These are phyloP conservation scores for Lepidurus packardi DNA, from an alignment of 1,140 invertebrate genomes.

Conservation along the genomic window DNA sequence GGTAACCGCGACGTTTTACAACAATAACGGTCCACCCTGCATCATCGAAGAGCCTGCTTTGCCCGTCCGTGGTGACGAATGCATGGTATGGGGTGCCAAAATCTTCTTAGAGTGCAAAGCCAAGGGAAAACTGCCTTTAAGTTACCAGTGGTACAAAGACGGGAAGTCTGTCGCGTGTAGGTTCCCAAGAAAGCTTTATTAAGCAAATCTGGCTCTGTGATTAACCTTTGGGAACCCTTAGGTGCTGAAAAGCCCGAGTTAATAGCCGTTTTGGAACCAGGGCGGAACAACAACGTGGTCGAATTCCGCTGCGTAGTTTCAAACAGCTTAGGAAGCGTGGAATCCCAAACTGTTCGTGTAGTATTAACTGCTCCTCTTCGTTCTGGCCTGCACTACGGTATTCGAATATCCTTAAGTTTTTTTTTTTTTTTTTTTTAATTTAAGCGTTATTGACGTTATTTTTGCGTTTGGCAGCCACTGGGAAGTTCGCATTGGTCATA, in stretches of 20 bases:
- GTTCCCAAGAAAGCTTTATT: background rate
- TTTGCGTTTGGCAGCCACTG: slow-evolving; percentile 39
- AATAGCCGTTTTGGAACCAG: background rate
- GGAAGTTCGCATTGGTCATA: slow-evolving; percentile 45
- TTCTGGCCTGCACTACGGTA: background rate
- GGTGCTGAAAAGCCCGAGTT: background rate
- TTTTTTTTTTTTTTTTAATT: background rate
- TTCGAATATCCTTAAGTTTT: background rate
- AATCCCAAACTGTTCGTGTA: slow-evolving; percentile 7
- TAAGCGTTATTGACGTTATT: too few species aligned
- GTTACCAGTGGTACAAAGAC: slow-evolving; percentile 10
- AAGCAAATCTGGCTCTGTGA: background rate
- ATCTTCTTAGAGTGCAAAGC: background rate
- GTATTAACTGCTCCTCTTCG: slow-evolving; percentile 15
- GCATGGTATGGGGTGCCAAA: background rate
- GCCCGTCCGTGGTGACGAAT: slow-evolving; percentile 7
- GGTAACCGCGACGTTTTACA: background rate
- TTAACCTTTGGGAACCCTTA: background rate
- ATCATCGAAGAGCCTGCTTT: background rate
- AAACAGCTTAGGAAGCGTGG: slow-evolving; percentile 8
- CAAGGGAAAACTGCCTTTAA: background rate
- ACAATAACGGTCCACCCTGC: background rate
- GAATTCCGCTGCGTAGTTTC: background rate
- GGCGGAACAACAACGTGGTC: background rate
- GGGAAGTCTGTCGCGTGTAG: background rate